These are phyloP conservation scores for Raja brachyura DNA, from an alignment of 2,113 vertebrate species.

Conservation along the genomic window DNA sequence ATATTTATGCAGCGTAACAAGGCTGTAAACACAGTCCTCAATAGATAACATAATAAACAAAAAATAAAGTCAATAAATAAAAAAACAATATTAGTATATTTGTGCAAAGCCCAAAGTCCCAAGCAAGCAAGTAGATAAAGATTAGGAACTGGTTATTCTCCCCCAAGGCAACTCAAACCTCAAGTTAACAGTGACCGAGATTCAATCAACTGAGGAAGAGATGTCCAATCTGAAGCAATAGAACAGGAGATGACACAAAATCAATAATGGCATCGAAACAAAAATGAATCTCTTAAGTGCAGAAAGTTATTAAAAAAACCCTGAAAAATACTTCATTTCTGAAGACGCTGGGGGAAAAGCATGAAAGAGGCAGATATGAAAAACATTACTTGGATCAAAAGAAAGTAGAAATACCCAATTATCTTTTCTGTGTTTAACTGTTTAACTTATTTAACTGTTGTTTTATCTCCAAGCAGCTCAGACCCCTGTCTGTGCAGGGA, in stretches of 20 bases:
- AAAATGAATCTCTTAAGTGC: not conserved
- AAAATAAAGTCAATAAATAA: no score
- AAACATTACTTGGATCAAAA: not conserved
- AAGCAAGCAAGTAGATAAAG: no score
- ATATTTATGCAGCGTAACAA: no score
- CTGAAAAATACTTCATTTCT: not conserved
- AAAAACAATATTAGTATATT: no score
- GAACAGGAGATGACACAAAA: not conserved
- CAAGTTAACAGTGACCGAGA: not conserved
- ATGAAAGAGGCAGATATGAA: not conserved
- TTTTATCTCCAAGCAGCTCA: no score
- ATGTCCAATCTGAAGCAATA: not conserved
- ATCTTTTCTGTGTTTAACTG: no score
- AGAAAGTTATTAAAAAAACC: not conserved
- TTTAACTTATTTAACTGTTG: no score
- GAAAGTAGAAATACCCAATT: not conserved
- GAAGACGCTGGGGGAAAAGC: not conserved
- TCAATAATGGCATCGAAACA: not conserved
- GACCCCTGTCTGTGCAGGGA: no score
- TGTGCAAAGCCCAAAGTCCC: no score
- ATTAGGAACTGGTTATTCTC: not conserved
- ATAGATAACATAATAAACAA: no score
- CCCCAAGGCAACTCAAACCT: not conserved
- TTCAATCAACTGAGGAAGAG: not conserved
- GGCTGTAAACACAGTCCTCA: no score